Percentiles rank a stretch among this genome's conserved stretches.
phyloP scores from a whole-genome alignment of 1,140 invertebrate genomes.

The Caenorhabditis inopinata region DNA sequence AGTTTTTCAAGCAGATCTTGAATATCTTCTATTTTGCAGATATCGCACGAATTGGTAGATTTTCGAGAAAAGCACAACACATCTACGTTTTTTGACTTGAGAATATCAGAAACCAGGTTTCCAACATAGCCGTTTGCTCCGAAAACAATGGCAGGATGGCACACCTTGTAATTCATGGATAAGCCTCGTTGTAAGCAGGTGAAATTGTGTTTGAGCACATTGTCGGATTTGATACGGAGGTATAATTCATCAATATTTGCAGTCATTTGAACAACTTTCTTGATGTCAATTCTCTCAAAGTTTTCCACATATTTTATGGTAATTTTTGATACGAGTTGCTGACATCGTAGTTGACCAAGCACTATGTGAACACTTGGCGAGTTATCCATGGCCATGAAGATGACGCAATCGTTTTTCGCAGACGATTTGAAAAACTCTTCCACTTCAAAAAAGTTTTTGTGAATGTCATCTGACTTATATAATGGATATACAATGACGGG shows the following conservation, averaged over 20 bases:
- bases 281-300: not conserved
- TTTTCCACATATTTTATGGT: not conserved
- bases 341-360: not conserved
- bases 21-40: not conserved
- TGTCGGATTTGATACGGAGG: not conserved
- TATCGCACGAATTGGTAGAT: not conserved
- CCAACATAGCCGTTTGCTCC: constrained; percentile 37
- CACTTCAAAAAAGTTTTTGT: not conserved
- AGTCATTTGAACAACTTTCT: not conserved
- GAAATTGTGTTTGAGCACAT: not conserved
- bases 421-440: not conserved
- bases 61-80: not conserved
- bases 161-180: not conserved
- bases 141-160: not conserved
- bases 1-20: not conserved
- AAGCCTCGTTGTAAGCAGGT: no score
- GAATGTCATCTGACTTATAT: not conserved
- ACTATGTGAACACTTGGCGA: not conserved
- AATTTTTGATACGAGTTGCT: not conserved
- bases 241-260: not conserved
- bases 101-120: not conserved
- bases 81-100: not conserved
- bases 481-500: not conserved
- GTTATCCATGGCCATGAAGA: not conserved
- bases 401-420: no score